Conservation (phyloP, 1,140 invertebrate species). For the Wasmannia auropunctata region DNA sequence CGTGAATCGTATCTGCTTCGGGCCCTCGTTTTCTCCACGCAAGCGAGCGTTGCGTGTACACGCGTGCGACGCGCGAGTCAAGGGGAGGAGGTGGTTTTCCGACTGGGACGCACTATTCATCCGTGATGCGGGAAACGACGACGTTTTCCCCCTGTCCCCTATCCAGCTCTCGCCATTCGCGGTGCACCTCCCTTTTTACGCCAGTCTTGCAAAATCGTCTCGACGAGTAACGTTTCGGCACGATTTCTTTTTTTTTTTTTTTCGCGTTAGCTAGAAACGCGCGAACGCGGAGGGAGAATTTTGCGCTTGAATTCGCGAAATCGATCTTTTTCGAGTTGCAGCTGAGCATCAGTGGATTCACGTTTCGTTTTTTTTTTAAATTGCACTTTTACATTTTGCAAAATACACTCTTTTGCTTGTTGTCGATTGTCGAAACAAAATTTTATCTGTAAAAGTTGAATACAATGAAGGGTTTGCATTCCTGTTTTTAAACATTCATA, state of each 20-base stretch:
- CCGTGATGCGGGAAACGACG: slow-evolving; percentile 45
- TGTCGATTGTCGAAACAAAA: background rate
- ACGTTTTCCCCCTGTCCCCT: background rate
- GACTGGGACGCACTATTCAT: slow-evolving; percentile 11
- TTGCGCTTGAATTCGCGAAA: background rate
- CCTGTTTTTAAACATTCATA: background rate
- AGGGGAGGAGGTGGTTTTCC: slow-evolving; percentile 3
- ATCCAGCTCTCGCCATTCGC: slow-evolving; percentile 16
- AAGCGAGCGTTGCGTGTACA: slow-evolving; percentile 38
- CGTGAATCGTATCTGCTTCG: slow-evolving; percentile 80
- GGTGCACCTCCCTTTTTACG: slow-evolving; percentile 15
- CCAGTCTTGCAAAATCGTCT: slow-evolving; percentile 18
- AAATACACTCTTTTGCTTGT: background rate
- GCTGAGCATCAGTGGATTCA: background rate
- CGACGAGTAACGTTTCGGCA: background rate
- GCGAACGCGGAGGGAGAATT: background rate
- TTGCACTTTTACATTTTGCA: background rate
- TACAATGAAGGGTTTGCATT: background rate
- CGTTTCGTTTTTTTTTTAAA: background rate
- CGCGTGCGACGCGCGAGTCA: slow-evolving; percentile 7
- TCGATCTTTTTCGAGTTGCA: background rate
- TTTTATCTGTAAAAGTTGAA: background rate
- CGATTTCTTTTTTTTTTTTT: no score
- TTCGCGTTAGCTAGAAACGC: background rate
- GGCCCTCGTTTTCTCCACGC: slow-evolving; percentile 47